These are phyloP conservation scores for Archips xylosteana DNA, from an alignment of 2,888 invertebrate species.

Conservation along the genomic window DNA sequence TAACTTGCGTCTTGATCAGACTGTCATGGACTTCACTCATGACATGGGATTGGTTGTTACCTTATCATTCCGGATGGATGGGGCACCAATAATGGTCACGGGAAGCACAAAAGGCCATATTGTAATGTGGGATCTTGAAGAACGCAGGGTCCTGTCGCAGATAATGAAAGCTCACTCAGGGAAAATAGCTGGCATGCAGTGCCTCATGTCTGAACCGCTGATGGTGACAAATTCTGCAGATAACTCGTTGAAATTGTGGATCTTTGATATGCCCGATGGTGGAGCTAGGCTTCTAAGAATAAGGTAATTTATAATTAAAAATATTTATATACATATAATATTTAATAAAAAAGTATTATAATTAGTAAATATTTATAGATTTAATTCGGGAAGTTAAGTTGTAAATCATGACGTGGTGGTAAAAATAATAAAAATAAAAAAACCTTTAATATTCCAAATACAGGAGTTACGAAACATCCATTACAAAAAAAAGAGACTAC, in stretches of 20 bases:
- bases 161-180: conserved; percentile 91
- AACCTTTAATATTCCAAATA: too few species aligned
- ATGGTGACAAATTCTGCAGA: conserved; percentile 97
- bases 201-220: conserved; percentile 95
- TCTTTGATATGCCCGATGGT: conserved; percentile 97
- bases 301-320: conserved; percentile 73
- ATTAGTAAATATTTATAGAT: not conserved
- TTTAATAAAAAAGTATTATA: too few species aligned
- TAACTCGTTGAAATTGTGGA: conserved; percentile 96
- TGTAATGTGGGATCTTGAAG: conserved; percentile 97
- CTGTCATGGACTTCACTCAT: conserved; percentile 93
- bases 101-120: conserved; percentile 94
- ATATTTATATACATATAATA: too few species aligned
- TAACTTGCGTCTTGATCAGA: conserved; percentile 94
- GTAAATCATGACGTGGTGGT: too few species aligned
- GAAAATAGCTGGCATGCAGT: conserved; percentile 92
- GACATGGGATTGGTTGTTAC: conserved; percentile 96
- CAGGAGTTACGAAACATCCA: too few species aligned
- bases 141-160: conserved; percentile 92
- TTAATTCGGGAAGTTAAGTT: too few species aligned
- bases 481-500: too few species aligned
- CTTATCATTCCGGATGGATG: conserved; percentile 95
- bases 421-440: too few species aligned
- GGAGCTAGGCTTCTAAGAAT: conserved; percentile 92
- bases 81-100: conserved; percentile 93